A percentile compares a stretch with the other conserved stretches of the same genome.
These are phyloP conservation scores for Apis dorsata DNA, from an alignment of 1,140 invertebrate species.

Conservation along the genomic window DNA sequence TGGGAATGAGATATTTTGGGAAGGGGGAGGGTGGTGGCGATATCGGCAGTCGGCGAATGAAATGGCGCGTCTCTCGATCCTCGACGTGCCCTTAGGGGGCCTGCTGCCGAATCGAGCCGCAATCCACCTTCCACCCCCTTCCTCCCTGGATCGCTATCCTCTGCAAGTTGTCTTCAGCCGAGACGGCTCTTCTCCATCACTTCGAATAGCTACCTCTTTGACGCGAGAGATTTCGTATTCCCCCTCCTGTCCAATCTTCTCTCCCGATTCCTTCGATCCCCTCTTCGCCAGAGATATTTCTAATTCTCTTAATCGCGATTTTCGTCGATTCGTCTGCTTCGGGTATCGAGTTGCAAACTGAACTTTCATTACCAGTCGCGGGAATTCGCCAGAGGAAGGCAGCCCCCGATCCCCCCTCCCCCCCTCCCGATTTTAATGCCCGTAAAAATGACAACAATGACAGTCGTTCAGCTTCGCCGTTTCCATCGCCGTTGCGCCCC, in stretches of 20 bases:
- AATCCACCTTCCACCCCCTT: slow-evolving; percentile 52
- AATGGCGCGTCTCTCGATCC: slow-evolving; percentile 78
- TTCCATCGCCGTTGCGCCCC: slow-evolving; percentile 66
- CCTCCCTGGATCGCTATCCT: slow-evolving; percentile 21
- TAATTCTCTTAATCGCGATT: too few relatives aligned
- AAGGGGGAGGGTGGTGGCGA: slow-evolving; percentile 75
- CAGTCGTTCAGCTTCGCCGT: slow-evolving; percentile 65
- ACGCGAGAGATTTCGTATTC: background rate
- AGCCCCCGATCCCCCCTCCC: background rate
- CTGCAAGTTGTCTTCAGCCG: slow-evolving; percentile 60
- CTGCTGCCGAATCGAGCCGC: slow-evolving; percentile 72
- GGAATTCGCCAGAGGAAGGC: slow-evolving; percentile 20
- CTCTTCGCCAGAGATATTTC: too few relatives aligned
- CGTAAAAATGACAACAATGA: slow-evolving; percentile 73
- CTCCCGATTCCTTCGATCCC: too few relatives aligned
- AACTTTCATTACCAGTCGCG: slow-evolving; percentile 22
- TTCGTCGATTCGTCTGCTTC: too few relatives aligned
- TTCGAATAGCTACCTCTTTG: slow-evolving; percentile 47
- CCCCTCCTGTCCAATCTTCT: background rate
- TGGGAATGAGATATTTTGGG: slow-evolving; percentile 80
- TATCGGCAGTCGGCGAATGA: slow-evolving; percentile 80
- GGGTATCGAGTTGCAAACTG: background rate
- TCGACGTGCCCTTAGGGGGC: slow-evolving; percentile 74
- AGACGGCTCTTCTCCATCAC: slow-evolving; percentile 57
- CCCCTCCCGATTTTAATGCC: slow-evolving; percentile 60